A percentile compares a stretch with the other conserved stretches of the same genome.
Conservation (phyloP, 23 tunicate genomes). For the Phallusia fumigata region DNA sequence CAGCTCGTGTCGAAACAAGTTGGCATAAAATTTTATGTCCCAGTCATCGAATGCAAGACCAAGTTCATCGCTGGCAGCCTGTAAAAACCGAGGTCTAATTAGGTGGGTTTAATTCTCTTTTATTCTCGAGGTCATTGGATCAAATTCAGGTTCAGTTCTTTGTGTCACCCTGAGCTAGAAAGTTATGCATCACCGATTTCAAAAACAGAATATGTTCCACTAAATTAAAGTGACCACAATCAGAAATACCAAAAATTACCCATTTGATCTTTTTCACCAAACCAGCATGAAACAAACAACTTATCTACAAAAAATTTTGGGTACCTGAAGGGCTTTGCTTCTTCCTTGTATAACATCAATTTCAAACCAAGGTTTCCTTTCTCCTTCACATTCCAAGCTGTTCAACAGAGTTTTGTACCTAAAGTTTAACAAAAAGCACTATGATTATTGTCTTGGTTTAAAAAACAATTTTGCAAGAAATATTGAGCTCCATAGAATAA, state of each 20-base stretch:
- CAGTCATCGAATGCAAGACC: constrained; percentile 87
- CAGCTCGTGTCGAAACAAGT: constrained; percentile 49
- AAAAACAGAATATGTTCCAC: too few species aligned
- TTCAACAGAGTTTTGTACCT: background rate
- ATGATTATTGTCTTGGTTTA: too few species aligned
- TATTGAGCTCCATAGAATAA: too few species aligned
- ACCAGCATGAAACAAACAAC: too few species aligned
- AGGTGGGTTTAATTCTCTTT: too few species aligned
- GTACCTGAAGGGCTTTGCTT: constrained; percentile 43
- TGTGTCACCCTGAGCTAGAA: too few species aligned
- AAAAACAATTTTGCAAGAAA: too few species aligned
- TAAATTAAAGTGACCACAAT: too few species aligned
- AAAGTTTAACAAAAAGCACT: background rate
- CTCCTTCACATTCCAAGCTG: background rate
- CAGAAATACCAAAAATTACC: background rate
- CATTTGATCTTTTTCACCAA: background rate
- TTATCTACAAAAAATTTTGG: background rate
- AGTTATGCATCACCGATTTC: too few species aligned
- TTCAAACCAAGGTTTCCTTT: constrained; percentile 36
- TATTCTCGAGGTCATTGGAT: too few species aligned
- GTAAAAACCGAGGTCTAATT: background rate
- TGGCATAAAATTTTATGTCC: constrained; percentile 76
- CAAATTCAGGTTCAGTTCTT: too few species aligned
- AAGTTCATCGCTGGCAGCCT: constrained; percentile 56
- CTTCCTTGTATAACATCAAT: constrained; percentile 52